These are phyloP conservation scores for Heliconius ismenius DNA, from an alignment of 2,888 invertebrate species.

Conservation along the genomic window DNA sequence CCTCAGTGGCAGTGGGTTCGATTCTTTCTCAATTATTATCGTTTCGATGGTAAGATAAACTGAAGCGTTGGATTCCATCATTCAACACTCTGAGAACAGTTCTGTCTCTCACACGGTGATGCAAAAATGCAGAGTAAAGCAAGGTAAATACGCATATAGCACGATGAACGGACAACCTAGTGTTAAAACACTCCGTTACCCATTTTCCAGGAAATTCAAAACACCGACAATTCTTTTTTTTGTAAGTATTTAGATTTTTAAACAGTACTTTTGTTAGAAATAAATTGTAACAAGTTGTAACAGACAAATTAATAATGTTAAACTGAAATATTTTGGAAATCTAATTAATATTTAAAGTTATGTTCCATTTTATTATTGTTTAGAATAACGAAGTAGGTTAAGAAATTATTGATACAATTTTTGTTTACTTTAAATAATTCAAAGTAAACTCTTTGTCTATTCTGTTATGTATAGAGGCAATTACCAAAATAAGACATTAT, in stretches of 20 bases:
- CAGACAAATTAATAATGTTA: neutral
- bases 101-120: too few relatives aligned
- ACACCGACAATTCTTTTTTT: too few relatives aligned
- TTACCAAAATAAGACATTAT: neutral
- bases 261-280: neutral
- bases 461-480: neutral
- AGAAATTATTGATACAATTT: slow-evolving; percentile 5
- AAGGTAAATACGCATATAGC: too few relatives aligned
- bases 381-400: slow-evolving; percentile 2
- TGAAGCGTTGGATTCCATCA: too few relatives aligned
- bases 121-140: too few relatives aligned
- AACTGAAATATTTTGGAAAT: neutral
- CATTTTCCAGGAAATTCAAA: neutral
- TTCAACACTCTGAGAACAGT: too few relatives aligned
- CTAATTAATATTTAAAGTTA: slow-evolving; percentile 17
- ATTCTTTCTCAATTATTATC: too few relatives aligned
- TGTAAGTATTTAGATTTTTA: neutral
- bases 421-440: slow-evolving; percentile 17
- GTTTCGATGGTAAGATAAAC: too few relatives aligned
- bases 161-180: neutral
- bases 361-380: slow-evolving; percentile 8
- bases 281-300: slow-evolving; percentile 3
- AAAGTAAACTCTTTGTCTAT: neutral
- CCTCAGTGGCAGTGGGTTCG: too few relatives aligned
- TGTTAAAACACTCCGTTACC: neutral